phyloP scores from a whole-genome alignment of 2,888 invertebrate species.

The Chironomus riparius region DNA sequence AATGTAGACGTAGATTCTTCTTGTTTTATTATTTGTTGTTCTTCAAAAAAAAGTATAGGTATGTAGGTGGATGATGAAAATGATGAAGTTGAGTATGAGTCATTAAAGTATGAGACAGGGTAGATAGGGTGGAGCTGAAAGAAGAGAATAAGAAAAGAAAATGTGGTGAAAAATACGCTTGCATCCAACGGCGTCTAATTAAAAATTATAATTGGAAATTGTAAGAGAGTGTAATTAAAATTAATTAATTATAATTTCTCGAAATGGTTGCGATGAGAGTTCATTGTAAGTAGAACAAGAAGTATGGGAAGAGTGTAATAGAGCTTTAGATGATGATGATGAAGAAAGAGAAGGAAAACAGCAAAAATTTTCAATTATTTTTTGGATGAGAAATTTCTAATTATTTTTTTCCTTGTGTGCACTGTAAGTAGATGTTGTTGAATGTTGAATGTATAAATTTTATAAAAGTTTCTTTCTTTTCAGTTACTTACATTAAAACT shows the following conservation, averaged over 20 bases:
- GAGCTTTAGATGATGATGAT: background rate
- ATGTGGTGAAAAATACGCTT: slow-evolving; percentile 17
- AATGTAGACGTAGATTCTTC: too few species aligned
- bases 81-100: too few species aligned
- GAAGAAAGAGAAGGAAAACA: background rate
- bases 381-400: slow-evolving; percentile 12
- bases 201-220: slow-evolving; percentile 27
- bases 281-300: slow-evolving; percentile 1
- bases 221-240: slow-evolving; percentile 26
- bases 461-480: background rate
- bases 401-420: slow-evolving; percentile 1
- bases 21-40: too few species aligned
- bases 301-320: slow-evolving; percentile 1
- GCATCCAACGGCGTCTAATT: slow-evolving; percentile 24
- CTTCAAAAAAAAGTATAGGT: too few species aligned
- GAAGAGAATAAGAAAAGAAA: background rate
- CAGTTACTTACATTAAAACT: background rate
- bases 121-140: background rate
- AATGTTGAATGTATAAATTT: background rate
- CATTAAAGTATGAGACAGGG: background rate
- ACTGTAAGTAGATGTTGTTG: background rate
- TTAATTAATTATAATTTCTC: slow-evolving; percentile 27
- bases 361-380: slow-evolving; percentile 15
- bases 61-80: too few species aligned
- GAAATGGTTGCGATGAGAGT: slow-evolving; percentile 2